These are phyloP conservation scores for Sparidentex hasta DNA, from an alignment of 2,797 vertebrate species.

Conservation along the genomic window DNA sequence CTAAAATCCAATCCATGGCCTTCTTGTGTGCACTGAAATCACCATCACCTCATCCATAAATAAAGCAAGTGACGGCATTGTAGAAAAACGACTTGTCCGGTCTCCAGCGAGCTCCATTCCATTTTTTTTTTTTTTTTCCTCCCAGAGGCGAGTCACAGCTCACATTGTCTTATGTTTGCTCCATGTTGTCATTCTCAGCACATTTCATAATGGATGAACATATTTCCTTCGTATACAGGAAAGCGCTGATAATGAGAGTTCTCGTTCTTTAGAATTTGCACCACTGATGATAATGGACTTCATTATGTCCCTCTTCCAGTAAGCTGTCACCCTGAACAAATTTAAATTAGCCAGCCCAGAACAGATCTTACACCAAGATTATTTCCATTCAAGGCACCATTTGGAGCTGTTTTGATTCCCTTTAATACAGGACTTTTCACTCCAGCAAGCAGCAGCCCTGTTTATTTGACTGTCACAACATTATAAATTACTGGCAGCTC, in stretches of 20 bases:
- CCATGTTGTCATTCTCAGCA: constrained; percentile 83
- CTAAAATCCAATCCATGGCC: constrained; percentile 55
- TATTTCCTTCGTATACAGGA: constrained; percentile 82
- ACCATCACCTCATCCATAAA: constrained; percentile 70
- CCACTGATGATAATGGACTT: constrained; percentile 86
- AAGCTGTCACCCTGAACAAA: constrained; percentile 86
- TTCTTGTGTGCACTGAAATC: constrained; percentile 53
- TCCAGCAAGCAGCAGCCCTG: constrained; percentile 76
- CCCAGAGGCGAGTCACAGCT: constrained; percentile 53
- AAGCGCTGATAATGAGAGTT: constrained; percentile 85
- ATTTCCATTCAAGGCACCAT: constrained; percentile 78
- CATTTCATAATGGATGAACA: constrained; percentile 83
- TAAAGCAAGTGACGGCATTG: constrained; percentile 67
- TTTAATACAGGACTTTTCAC: constrained; percentile 80
- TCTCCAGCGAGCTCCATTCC: constrained; percentile 44
- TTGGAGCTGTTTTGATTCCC: constrained; percentile 80
- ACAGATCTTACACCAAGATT: constrained; percentile 83
- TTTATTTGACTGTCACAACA: constrained; percentile 84
- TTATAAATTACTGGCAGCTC: constrained; percentile 80
- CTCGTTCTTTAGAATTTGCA: constrained; percentile 85
- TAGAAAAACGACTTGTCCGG: constrained; percentile 58
- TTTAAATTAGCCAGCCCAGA: constrained; percentile 84
- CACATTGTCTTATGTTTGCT: constrained; percentile 77
- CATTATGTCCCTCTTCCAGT: constrained; percentile 84
- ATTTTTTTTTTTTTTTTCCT: constrained; percentile 36